phyloP scores from a whole-genome alignment of 1,140 invertebrate species.

The Bombus pascuorum region DNA sequence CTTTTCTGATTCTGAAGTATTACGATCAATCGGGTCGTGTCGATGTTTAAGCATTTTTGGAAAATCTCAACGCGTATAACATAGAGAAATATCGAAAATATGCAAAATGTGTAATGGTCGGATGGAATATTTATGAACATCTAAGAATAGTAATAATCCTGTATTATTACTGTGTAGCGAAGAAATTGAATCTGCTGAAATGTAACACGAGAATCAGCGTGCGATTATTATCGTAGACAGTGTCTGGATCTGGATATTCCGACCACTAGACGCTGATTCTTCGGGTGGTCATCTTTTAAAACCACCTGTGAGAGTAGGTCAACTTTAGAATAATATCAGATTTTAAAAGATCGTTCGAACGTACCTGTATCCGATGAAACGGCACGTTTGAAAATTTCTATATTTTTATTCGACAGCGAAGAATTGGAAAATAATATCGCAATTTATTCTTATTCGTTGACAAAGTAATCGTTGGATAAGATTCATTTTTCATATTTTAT shows the following conservation, averaged over 20 bases:
- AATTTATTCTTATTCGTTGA: too few relatives aligned
- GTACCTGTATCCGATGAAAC: too few relatives aligned
- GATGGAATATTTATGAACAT: background rate
- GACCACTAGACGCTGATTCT: background rate
- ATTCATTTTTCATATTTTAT: too few relatives aligned
- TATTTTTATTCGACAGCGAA: too few relatives aligned
- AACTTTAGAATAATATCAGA: too few relatives aligned
- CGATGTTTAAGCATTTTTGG: too few relatives aligned
- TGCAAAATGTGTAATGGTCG: background rate
- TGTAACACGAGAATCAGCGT: background rate
- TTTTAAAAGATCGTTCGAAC: too few relatives aligned
- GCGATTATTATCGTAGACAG: background rate
- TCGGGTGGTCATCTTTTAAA: background rate
- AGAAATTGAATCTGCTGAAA: constrained; percentile 2
- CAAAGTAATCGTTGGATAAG: too few relatives aligned
- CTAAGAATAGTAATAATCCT: background rate
- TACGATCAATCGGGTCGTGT: too few relatives aligned
- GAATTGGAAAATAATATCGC: too few relatives aligned
- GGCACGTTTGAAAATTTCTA: too few relatives aligned
- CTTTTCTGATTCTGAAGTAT: rapidly evolving
- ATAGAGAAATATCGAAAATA: background rate
- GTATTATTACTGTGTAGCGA: background rate
- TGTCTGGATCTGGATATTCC: constrained; percentile 5
- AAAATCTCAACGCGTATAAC: background rate
- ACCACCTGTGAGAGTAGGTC: background rate